A percentile compares a stretch with the other conserved stretches of the same genome.
phyloP scores from a whole-genome alignment of 2,113 vertebrate genomes.

The Takifugu flavidus region DNA sequence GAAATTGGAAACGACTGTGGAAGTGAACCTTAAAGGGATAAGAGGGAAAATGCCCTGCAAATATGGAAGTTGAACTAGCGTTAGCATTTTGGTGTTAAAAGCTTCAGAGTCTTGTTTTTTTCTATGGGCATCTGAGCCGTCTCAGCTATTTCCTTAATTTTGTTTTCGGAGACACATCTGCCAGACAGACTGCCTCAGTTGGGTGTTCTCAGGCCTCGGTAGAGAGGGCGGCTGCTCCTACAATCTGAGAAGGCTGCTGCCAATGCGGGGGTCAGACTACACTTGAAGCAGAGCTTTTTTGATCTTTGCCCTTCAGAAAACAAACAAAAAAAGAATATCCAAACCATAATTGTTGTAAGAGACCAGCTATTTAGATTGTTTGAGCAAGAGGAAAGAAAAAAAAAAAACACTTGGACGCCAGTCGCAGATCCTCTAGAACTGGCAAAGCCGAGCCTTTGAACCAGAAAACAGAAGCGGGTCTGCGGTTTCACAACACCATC shows the following conservation, averaged over 20 bases:
- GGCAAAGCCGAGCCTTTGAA: slow-evolving; percentile 37
- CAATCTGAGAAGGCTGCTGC: slow-evolving; percentile 10
- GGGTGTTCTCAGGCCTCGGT: slow-evolving; percentile 42
- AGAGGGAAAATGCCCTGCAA: background rate
- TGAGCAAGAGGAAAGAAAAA: slow-evolving; percentile 6
- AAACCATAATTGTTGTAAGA: slow-evolving; percentile 6
- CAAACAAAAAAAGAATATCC: background rate
- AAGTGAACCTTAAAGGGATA: background rate
- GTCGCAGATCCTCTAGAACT: slow-evolving; percentile 4
- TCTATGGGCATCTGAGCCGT: slow-evolving; percentile 25
- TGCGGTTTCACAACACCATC: background rate
- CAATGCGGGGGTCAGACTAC: slow-evolving; percentile 11
- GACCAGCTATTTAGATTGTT: slow-evolving; percentile 22
- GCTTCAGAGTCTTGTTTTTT: slow-evolving; percentile 21
- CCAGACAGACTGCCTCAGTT: slow-evolving; percentile 57
- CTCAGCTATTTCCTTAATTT: slow-evolving; percentile 51
- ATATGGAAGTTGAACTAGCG: slow-evolving; percentile 26
- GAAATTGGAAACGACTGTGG: slow-evolving; percentile 30
- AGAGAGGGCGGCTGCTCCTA: slow-evolving; percentile 28
- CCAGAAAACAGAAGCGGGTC: background rate
- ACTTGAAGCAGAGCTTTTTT: slow-evolving; percentile 7
- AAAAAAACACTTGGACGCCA: slow-evolving; percentile 13
- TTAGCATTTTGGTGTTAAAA: slow-evolving; percentile 15
- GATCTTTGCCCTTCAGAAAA: slow-evolving; percentile 2
- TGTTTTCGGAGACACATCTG: slow-evolving; percentile 55